These are phyloP conservation scores for Todiramphus chloris DNA, from an alignment of 2,113 vertebrate species.

Conservation along the genomic window DNA sequence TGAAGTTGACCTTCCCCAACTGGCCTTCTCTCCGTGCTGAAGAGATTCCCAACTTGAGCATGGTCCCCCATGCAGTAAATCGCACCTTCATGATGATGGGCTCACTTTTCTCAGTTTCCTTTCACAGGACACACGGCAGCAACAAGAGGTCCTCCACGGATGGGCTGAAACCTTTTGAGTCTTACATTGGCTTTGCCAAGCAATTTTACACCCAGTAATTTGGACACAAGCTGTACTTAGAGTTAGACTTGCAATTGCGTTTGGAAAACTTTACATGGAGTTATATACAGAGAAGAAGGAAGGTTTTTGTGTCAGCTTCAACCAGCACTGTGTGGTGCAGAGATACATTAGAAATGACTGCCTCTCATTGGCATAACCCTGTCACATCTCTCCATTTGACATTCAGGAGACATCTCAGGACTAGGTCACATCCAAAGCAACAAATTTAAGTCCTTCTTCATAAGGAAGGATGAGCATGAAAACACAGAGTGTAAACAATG, in stretches of 20 bases:
- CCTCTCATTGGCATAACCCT: background rate
- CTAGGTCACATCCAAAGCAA: background rate
- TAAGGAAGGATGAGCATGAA: background rate
- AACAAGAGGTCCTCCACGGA: background rate
- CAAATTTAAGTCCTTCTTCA: background rate
- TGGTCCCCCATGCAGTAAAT: background rate
- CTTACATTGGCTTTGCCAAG: background rate
- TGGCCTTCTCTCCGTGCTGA: background rate
- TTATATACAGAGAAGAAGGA: background rate
- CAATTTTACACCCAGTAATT: background rate
- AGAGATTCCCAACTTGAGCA: background rate
- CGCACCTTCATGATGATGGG: background rate
- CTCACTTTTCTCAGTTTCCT: background rate
- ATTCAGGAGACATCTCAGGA: background rate
- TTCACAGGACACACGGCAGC: background rate
- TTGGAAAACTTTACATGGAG: background rate
- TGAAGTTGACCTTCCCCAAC: fast-evolving
- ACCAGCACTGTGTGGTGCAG: background rate
- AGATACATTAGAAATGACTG: background rate
- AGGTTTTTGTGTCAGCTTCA: background rate
- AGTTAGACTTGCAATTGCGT: background rate
- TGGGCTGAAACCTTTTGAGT: background rate
- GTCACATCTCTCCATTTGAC: background rate
- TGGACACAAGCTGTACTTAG: background rate
- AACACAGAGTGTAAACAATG: background rate